Evolutionary conservation across 1,140 invertebrate species (phyloP), one percentile per base, ranked within the genome.

Genomic region (Argopecten irradians): DNA sequence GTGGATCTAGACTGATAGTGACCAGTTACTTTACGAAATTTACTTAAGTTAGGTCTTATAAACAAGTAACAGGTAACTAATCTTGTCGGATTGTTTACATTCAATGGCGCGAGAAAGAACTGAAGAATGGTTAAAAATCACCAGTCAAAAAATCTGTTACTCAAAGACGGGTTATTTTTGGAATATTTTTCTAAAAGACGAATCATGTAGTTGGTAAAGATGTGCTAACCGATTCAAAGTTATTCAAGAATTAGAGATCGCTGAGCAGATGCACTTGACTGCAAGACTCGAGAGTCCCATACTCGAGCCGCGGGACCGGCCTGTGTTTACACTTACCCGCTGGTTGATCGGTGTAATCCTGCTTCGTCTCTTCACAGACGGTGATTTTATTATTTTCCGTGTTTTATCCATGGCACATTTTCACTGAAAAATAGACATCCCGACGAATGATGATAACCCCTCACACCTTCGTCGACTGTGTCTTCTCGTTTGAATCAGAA

Each of bases 301-400:
- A 22, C 22, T 71, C 14, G 16, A 28, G 55, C 11, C 55, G 55
- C 1, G 36, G 36, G 36, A 39, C 13, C 33, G 35, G 19, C 0
- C 32, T 9, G 14, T 13, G 22, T 35, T 28, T 55, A 71, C 84
- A 96, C 97, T 97, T 92, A 97, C 97, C 96, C 97, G 96, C 94
- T 97, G 97, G 46, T 97, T 96, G 88, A 97, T 97, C 87, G 97
- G 96, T 35, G 94, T 91, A 88, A 97, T 96, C 91, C 97, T 96
- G 94, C 97, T 97, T 85, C 97, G 97, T 92, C 97, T 96, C 92
- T 97, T 97, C 89, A 97, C 94, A 41, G 96, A 97, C 3, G 97
- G 97, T 89, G 97, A 97, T 90, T 97, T 96, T 71, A 97, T 83
- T 32, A 89, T 55, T 86, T 85, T 89, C 83, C 86, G 86, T 83